Conservation (phyloP, 2,888 invertebrate species). For the Drosophila emarginata region DNA sequence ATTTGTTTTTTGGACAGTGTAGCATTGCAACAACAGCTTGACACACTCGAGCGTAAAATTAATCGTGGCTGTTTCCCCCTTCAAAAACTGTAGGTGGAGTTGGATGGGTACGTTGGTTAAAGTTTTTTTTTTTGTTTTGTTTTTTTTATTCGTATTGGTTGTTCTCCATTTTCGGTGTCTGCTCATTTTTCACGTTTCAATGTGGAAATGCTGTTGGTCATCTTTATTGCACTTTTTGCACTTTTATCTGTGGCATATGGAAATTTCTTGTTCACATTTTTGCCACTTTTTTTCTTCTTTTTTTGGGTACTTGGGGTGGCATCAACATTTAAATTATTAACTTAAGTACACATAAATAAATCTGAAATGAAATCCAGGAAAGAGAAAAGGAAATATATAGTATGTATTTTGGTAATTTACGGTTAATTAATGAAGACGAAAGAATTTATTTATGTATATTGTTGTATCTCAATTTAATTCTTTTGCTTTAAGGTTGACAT, state of each 20-base stretch:
- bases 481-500: background rate
- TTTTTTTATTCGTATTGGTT: background rate
- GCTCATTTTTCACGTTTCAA: slow-evolving; percentile 32
- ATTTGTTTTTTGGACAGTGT: slow-evolving; percentile 19
- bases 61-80: slow-evolving; percentile 71
- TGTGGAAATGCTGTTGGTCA: slow-evolving; percentile 21
- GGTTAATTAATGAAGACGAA: slow-evolving; percentile 36
- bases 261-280: slow-evolving; percentile 1
- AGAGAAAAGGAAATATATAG: slow-evolving; percentile 10
- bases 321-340: slow-evolving; percentile 69
- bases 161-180: slow-evolving; percentile 23
- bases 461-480: background rate
- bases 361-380: slow-evolving; percentile 22
- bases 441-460: slow-evolving; percentile 7
- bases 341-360: slow-evolving; percentile 58
- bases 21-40: slow-evolving; percentile 63
- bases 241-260: slow-evolving; percentile 32
- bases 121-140: background rate
- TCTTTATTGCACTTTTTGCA: slow-evolving; percentile 40
- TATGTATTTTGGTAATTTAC: slow-evolving; percentile 21
- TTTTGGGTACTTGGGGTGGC: slow-evolving; percentile 59
- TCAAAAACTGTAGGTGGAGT: slow-evolving; percentile 6
- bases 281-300: background rate
- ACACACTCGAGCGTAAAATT: slow-evolving; percentile 80
- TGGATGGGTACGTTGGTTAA: background rate